Evolutionary conservation across 2,113 vertebrate genomes (phyloP), one percentile per base, ranked within the genome.

Genomic region (Phaethon lepturus): DNA sequence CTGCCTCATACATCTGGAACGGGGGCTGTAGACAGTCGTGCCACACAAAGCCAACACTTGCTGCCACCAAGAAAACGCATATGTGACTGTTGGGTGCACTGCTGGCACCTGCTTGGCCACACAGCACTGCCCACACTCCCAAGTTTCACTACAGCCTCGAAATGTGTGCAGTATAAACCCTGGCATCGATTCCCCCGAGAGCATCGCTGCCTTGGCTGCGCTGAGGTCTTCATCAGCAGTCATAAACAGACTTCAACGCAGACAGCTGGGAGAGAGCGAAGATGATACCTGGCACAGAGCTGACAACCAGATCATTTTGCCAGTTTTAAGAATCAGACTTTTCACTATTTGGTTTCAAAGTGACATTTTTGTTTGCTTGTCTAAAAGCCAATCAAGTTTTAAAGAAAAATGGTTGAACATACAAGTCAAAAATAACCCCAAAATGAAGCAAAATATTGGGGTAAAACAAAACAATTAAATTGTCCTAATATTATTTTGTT

Each of bases 121-220:
- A 3, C 22, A 23, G 55, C 45, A 7, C 50, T 88, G 47, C 38
- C 60, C 68, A 55, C 52, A 7, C 33, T 31, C 33, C 63, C 7
- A 0, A 18, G 55, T 0, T 29, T n/a, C 42, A 6, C 38, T 53
- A 15, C 31, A 69, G 38, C 73, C 50, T 59, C 10, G 38, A 23
- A 14, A 3, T 10, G 9, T 4, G 22, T 20, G 13, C 3, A 18
- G 0, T 22, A 55, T 0, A 59, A 59, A 59, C 9, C 17, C 7
- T 0, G 1, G 85, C 81, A 38, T 9, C 1, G 0, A 6, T 4
- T 26, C 69, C 40, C 84, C 10, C 2, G 9, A 28, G 33, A 80
- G 77, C 63, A 45, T 47, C 19, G 0, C 53, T 52, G 56, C 66
- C 66, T 26, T 3, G 13, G 60, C 72, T 60, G 58, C 5, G 1